phyloP scores from a whole-genome alignment of 1,140 invertebrate species.

The Penaeus japonicus region DNA sequence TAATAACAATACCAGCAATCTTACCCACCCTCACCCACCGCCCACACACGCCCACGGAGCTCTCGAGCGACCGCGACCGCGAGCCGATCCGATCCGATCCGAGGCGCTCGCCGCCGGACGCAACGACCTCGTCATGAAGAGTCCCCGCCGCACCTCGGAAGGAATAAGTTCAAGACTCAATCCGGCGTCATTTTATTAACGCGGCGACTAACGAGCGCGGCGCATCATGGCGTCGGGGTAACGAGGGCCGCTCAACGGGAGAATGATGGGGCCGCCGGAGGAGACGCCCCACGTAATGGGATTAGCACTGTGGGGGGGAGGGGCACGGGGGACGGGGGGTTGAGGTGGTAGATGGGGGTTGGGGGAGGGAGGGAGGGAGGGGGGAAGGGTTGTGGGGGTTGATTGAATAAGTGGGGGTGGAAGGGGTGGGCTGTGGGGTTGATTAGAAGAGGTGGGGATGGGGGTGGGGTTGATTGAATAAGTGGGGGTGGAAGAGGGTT shows the following conservation, averaged over 20 bases:
- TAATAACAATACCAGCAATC: no score
- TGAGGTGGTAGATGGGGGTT: not conserved
- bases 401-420: not conserved
- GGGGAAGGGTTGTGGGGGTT: not conserved
- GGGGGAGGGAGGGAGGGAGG: not conserved
- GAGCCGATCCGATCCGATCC: no score
- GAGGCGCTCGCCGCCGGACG: no score
- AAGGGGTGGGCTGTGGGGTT: not conserved
- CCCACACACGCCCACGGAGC: not conserved
- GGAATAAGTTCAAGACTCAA: no score
- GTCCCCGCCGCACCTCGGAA: no score
- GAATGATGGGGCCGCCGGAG: not conserved
- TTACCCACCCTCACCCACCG: no score
- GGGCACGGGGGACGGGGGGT: not conserved
- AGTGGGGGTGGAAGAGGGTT: not conserved
- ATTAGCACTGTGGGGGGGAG: not conserved
- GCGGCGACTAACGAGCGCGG: no score
- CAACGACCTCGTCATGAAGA: no score
- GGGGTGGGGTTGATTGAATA: not conserved
- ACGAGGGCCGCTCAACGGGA: no score
- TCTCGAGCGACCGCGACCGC: no score
- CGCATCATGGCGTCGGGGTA: no score
- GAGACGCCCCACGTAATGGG: not conserved
- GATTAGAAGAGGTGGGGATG: not conserved
- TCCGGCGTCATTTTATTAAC: no score